Base-by-base conservation (phyloP, 2,797 vertebrate species). In the Coregonus ussuriensis region DNA sequence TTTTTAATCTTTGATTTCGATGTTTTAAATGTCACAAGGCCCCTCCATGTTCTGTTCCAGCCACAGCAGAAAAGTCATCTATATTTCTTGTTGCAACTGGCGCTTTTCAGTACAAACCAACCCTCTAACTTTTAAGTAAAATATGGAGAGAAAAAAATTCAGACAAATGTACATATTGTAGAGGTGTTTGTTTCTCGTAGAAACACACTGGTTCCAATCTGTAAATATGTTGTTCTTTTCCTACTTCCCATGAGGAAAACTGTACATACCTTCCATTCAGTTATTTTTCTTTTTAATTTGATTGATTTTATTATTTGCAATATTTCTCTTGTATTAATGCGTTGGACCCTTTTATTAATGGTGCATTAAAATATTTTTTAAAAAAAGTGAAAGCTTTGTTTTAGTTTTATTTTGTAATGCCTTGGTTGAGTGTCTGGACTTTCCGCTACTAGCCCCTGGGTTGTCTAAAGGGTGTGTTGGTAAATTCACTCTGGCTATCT, bases 341-440 rank as follows among this genome's bases (percentile, higher is more conserved):
- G 94, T 95, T 95, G 92, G 89, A 95, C 90, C 92, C 94, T 95
- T 47, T 95, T 95, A 95, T 95, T 95, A 95, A 95, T 95, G 95
- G 94, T 95, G 93, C 94, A 95, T 95, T 95, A 95, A 95, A 95
- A 93, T 95, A 95, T 95, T 95, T 95, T 95, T 95, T 92, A 95
- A 94, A 94, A 94, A 94, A 87, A 54, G 2, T 16, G 75, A 78
- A 47, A 35, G 7, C n/a, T 31, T 68, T 37, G 1, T 79, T 74
- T 77, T 41, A 14, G 18, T 56, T 11, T 9, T 4, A 3, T 16
- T 21, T 6, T 6, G 41, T 76, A 35, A 74, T 15, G 7, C 14
- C 4, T 31, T 31, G 4, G 65, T 35, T 67, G 31, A 35, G 14
- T 15, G 65, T 9, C 62, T 4, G 21, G n/a, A 9, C 25, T 65